Conservation (phyloP, 1,140 invertebrate genomes). For the Arion vulgaris region DNA sequence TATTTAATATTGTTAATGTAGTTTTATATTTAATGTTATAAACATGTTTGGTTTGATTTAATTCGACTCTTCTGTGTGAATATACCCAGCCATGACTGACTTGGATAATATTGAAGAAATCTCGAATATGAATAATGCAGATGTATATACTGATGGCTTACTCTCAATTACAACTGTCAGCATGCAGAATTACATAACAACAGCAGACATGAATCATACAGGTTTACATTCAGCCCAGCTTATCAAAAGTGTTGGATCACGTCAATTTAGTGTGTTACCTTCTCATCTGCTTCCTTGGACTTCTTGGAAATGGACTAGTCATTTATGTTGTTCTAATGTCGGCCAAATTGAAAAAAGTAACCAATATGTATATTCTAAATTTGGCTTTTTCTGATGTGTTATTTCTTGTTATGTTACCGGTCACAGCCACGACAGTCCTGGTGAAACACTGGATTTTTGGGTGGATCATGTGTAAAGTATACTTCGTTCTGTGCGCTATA, state of each 20-base stretch:
- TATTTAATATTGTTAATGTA: no score
- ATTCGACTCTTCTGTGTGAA: no score
- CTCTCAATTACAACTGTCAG: neutral
- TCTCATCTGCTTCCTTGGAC: conserved; percentile 88
- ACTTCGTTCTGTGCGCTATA: conserved; percentile 90
- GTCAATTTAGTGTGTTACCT: conserved; percentile 56
- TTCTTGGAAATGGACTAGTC: conserved; percentile 93
- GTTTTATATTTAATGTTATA: no score
- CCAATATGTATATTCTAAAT: conserved; percentile 97
- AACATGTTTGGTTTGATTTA: no score
- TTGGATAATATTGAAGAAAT: no score
- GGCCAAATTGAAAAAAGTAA: conserved; percentile 97
- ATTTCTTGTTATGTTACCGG: conserved; percentile 93
- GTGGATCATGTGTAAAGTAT: conserved; percentile 88
- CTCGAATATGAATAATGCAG: no score
- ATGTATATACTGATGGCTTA: no score
- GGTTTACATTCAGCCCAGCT: neutral
- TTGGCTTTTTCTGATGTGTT: conserved; percentile 96
- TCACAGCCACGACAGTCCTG: conserved; percentile 90
- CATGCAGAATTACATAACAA: neutral
- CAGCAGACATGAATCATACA: neutral
- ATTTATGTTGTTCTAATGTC: conserved; percentile 90
- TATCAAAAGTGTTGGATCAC: conserved; percentile 4
- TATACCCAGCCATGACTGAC: no score
- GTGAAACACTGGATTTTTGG: conserved; percentile 92